Base-by-base conservation (phyloP, 37 sponge, comb jelly and placozoan genomes). In the Beroe forskalii region DNA sequence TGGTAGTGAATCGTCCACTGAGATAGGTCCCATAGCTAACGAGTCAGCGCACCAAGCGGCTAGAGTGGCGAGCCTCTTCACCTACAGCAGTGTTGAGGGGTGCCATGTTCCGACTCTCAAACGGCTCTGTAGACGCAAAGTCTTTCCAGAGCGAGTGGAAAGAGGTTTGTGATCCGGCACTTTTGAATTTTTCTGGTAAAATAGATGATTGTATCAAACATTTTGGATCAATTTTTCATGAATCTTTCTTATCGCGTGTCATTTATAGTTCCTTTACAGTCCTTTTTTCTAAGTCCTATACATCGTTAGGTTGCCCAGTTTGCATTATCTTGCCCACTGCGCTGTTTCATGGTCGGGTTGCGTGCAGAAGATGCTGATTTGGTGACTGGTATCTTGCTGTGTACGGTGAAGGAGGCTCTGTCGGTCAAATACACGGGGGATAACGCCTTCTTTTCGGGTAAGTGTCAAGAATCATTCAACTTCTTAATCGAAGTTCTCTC, bases 121-220 rank as follows among this genome's bases (percentile, higher is more conserved):
- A 43, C 37, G 86, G 35, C 86, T 80, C 3, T 80, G 86, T n/a
- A 40, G 86, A 25, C 27, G 86, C 3, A 80, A 80, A 25, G 86
- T 80, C n/a, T 80, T 80, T 38, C n/a, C 86, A 80, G 55, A 80
- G 86, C 86, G 86, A 80, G 28, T 80, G 86, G 86, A 80, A 80
- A 43, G 86, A 80, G 86, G 86, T 43, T n/a, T n/a, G n/a, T n/a
- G n/a, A n/a, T n/a, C n/a, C n/a, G n/a, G n/a, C n/a, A 20, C n/a
- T n/a, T n/a, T n/a, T n/a, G n/a, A 55, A 17, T 55, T 17, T 55
- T 17, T 17, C 60, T 55, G 9, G 9, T 55, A 55, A 55, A 55
- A 55, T 55, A 55, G n/a, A n/a, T n/a, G n/a, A n/a, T n/a, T n/a
- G n/a, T n/a, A n/a, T n/a, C n/a, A n/a, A n/a, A n/a, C n/a, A n/a